Percentiles rank a stretch among this genome's conserved stretches.
phyloP scores from a whole-genome alignment of 2,113 vertebrate genomes.

The Chloropsis hardwickii region DNA sequence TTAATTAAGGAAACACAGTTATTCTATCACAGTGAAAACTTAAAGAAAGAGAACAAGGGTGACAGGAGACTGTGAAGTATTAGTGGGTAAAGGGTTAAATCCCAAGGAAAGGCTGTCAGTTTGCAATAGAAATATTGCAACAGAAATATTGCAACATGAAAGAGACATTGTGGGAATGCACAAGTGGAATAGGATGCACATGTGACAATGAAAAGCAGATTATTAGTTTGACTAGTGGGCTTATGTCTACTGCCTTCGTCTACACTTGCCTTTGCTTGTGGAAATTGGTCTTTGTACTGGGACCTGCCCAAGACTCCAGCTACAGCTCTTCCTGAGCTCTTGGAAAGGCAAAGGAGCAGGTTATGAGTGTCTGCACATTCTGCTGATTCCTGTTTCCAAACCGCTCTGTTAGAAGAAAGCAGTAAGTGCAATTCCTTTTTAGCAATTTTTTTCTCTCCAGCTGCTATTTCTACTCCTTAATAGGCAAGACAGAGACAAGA shows the following conservation, averaged over 20 bases:
- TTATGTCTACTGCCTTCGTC: neutral
- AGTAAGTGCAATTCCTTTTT: neutral
- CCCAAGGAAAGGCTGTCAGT: neutral
- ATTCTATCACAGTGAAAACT: neutral
- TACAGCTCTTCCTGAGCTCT: neutral
- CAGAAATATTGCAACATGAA: neutral
- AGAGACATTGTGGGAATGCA: neutral
- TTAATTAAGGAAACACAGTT: neutral
- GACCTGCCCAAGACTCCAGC: neutral
- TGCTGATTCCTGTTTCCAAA: neutral
- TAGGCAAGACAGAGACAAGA: neutral
- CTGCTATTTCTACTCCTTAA: neutral
- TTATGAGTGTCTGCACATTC: neutral
- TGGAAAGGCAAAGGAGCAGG: neutral
- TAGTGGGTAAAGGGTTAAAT: neutral
- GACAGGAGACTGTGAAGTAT: neutral
- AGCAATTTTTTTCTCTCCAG: neutral
- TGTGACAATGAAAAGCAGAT: neutral
- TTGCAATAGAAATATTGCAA: neutral
- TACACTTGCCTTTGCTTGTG: neutral
- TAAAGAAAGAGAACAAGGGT: neutral
- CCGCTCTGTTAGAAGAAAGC: neutral
- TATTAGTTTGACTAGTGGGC: neutral
- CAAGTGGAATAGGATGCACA: neutral
- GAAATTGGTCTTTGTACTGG: neutral